Percentiles rank a stretch among this genome's conserved stretches.
Conservation (phyloP, 2,113 vertebrate species). For the Chaetura pelagica region DNA sequence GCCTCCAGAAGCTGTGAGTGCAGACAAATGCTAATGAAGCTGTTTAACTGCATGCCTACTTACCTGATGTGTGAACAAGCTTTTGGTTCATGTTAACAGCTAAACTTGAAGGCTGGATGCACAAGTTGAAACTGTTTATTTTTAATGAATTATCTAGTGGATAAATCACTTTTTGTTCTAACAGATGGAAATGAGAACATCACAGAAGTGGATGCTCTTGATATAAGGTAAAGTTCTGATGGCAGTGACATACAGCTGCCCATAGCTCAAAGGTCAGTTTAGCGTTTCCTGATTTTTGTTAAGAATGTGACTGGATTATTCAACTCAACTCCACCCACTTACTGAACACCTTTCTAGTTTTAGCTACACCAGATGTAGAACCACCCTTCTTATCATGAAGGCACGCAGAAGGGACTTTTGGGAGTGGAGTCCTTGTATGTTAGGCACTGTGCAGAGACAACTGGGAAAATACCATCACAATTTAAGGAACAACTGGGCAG, state of each 20-base stretch:
- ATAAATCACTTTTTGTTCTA: not conserved
- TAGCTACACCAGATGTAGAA: not conserved
- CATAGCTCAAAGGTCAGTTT: not conserved
- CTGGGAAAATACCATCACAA: not conserved
- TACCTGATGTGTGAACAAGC: not conserved
- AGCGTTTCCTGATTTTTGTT: not conserved
- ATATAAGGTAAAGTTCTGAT: constrained; percentile 73
- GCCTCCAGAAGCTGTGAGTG: not conserved
- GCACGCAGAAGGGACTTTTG: not conserved
- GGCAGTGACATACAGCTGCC: not conserved
- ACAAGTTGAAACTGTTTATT: not conserved
- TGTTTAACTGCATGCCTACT: not conserved
- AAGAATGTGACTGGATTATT: not conserved
- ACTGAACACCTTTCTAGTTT: not conserved
- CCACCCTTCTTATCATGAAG: not conserved
- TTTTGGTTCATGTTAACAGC: not conserved
- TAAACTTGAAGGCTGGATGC: not conserved
- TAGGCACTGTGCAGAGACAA: not conserved
- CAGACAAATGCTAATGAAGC: not conserved
- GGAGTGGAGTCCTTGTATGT: not conserved
- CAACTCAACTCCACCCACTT: not conserved
- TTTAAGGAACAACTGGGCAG: not conserved
- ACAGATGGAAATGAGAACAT: constrained; percentile 71
- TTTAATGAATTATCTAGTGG: not conserved
- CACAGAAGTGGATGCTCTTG: constrained; percentile 78